Evolutionary conservation across 2,797 vertebrate genomes (phyloP), one percentile per base, ranked within the genome.

Genomic region (Vespertilio murinus): DNA sequence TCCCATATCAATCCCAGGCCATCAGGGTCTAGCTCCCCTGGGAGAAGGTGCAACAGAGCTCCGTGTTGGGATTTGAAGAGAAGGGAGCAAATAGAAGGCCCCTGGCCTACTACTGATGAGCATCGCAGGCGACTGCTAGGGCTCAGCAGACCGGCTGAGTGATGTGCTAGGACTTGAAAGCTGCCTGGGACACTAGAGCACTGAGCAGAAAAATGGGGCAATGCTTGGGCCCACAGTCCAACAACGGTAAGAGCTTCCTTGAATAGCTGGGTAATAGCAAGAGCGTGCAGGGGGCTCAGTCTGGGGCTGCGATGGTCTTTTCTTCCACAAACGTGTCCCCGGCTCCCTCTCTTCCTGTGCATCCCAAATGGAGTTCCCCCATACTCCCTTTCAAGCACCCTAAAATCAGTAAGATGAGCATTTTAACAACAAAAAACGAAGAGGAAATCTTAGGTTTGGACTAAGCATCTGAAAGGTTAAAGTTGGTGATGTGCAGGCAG

Each of bases 71-170:
- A 17, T 61, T 30, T 73, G 71, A n/a, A 59, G 61, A 75, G 40
- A 40, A 0, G 8, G 6, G 40, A 17, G 80, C 40, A 4, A 11
- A 18, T 0, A 22, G 42, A 35, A 42, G 88, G 6, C 10, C 69
- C 77, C 49, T 8, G n/a, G 69, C 59, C 47, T 83, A 61, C 75
- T 18, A 61, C 52, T 90, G 38, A 14, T 9, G 45, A 38, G 11
- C 77, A 4, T 35, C 69, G 56, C 8, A 8, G 67, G 45, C n/a
- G 38, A 25, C 38, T 1, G 6, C 25, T 9, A n/a, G 1, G 28
- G 28, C 3, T 64, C 16, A 1, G 38, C 30, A 17, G 18, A 12
- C n/a, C 25, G 0, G 4, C 12, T 1, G 22, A 16, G 70, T 1
- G 0, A 22, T 17, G 45, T 5, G 2, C 5, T 8, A 22, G 16